phyloP scores from a whole-genome alignment of 2,888 invertebrate species.

The Parapristionchus giblindavisi region DNA sequence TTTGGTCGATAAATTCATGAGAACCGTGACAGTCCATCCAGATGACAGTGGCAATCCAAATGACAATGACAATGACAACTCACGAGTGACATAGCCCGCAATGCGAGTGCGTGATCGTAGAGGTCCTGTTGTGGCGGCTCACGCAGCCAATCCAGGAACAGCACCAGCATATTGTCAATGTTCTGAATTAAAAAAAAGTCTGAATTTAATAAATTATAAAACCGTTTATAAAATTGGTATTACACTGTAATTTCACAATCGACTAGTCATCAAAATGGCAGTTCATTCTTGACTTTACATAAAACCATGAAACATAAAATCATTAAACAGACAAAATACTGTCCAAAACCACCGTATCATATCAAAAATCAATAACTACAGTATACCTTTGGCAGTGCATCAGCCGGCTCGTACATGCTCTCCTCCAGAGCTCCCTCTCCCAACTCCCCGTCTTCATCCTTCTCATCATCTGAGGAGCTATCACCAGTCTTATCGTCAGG shows the following conservation, averaged over 20 bases:
- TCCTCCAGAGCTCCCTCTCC: slow-evolving; percentile 34
- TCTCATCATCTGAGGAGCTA: slow-evolving; percentile 40
- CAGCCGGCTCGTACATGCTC: slow-evolving; percentile 16
- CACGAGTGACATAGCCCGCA: slow-evolving; percentile 58
- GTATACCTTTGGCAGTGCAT: slow-evolving; percentile 30
- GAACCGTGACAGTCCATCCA: too few species aligned
- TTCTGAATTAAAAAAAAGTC: too few species aligned
- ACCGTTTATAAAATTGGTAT: too few species aligned
- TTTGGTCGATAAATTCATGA: too few species aligned
- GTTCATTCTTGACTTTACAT: too few species aligned
- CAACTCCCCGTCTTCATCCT: slow-evolving; percentile 41
- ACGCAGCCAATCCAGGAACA: slow-evolving; percentile 59
- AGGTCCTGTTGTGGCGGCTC: slow-evolving; percentile 51
- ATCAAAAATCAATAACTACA: too few species aligned
- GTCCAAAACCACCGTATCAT: slow-evolving; percentile 17
- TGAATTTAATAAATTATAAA: too few species aligned
- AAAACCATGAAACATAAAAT: too few species aligned
- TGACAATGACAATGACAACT: slow-evolving; percentile 41
- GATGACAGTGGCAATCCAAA: too few species aligned
- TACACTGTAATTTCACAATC: too few species aligned
- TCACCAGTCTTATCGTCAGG: slow-evolving; percentile 43
- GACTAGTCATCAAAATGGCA: too few species aligned
- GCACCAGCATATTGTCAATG: slow-evolving; percentile 36
- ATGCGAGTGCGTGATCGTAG: slow-evolving; percentile 55
- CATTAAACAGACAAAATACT: too few species aligned